Evolutionary conservation across 2,888 invertebrate species (phyloP), one percentile per base, ranked within the genome.

Genomic region (Tortricodes alternella): DNA sequence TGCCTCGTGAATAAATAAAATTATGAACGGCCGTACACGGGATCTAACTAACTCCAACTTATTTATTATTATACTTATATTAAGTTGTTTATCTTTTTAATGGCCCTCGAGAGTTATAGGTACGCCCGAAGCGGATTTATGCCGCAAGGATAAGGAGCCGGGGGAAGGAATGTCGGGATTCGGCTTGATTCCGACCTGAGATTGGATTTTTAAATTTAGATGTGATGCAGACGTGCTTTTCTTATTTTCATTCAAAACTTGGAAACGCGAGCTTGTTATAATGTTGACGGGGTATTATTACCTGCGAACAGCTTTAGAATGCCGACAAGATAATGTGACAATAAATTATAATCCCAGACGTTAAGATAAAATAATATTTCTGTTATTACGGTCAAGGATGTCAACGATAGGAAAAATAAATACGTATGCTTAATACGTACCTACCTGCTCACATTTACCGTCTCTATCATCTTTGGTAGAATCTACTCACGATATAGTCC

Each of bases 81-180:
- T 89, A 90, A 89, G 89, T 88, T 88, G 87, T 89, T 88, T 90
- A 89, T 90, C 90, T 90, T 89, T 88, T 87, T 89, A 89, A 90
- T 89, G 89, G 87, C 62, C 73, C 53, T 55, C 62, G 74, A 85
- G 90, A 90, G 86, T 89, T 90, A 90, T 89, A 34, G 55, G 41
- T 56, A 83, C 70, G 89, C 89, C 89, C 87, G 79, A 83, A 63
- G 61, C 60, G 76, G 86, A 89, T 89, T 90, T 89, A 89, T 86
- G 80, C 71, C 67, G 73, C 76, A 71, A 75, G 88, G 87, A 87
- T 89, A 87, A 86, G 84, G 76, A 70, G 70, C 69, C 73, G 68
- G 74, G 78, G 80, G 81, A 80, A 81, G 74, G 85, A 85, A 86
- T 83, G 81, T 66, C 74, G 83, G 78, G 78, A 72, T 74, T 68